Conservation (phyloP, 2,113 vertebrate species). For the Geothlypis trichas region DNA sequence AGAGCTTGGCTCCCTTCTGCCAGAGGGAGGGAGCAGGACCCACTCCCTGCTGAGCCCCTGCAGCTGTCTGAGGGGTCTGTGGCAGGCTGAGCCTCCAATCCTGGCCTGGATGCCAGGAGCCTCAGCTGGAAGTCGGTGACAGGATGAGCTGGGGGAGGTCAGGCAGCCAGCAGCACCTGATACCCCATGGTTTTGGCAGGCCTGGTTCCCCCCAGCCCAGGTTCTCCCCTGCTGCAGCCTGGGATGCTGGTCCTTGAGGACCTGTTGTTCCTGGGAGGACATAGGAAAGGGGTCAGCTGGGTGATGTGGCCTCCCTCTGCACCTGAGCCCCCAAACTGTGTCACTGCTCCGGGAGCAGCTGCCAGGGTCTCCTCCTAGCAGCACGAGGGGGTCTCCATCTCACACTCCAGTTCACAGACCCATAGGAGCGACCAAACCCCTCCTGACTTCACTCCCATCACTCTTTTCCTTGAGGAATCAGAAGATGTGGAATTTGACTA, state of each 20-base stretch:
- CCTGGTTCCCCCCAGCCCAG: background rate
- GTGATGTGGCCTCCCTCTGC: background rate
- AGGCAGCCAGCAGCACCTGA: background rate
- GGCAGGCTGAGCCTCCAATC: background rate
- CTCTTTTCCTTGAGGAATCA: background rate
- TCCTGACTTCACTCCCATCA: background rate
- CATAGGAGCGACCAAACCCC: rapidly evolving
- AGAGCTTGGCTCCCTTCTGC: background rate
- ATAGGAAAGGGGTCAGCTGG: background rate
- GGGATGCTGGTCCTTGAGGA: rapidly evolving
- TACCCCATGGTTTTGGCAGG: rapidly evolving
- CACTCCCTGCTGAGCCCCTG: background rate
- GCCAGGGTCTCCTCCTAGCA: background rate
- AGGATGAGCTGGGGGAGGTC: rapidly evolving
- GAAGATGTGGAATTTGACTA: background rate
- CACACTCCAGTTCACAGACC: rapidly evolving
- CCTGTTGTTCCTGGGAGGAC: rapidly evolving
- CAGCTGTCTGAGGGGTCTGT: rapidly evolving
- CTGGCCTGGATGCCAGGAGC: background rate
- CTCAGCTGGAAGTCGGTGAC: background rate
- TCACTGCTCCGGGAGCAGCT: background rate
- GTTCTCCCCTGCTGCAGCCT: background rate
- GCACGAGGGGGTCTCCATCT: rapidly evolving
- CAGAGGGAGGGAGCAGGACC: background rate
- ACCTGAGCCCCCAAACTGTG: background rate